Conservation (phyloP, 2,113 vertebrate species). For the Hiodon tergisus region DNA sequence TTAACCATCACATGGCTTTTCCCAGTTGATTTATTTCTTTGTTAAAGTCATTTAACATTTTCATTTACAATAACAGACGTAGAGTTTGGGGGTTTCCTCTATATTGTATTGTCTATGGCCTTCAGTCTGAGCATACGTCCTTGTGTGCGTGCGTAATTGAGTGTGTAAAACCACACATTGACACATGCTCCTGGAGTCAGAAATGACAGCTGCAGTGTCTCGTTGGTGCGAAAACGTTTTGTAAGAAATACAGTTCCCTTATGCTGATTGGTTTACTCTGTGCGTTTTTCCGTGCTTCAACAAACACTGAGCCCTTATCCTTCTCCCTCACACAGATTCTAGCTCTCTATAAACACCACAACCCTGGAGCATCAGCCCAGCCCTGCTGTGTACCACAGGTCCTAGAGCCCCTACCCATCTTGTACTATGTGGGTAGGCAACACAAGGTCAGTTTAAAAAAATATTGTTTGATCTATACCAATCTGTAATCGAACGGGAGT, state of each 20-base stretch:
- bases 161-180: neutral
- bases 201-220: neutral
- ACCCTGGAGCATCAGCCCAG: slow-evolving; percentile 57
- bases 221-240: too few species aligned
- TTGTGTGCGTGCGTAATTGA: neutral
- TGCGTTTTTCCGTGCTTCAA: neutral
- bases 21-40: neutral
- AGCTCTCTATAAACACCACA: slow-evolving; percentile 62
- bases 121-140: neutral
- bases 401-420: slow-evolving; percentile 59
- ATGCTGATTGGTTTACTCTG: too few species aligned
- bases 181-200: neutral
- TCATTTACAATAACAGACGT: neutral
- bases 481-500: too few species aligned
- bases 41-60: too few species aligned
- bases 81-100: slow-evolving; percentile 2
- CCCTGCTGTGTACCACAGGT: slow-evolving; percentile 63
- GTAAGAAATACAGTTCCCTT: too few species aligned
- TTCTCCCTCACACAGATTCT: slow-evolving; percentile 48
- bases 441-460: slow-evolving; percentile 39
- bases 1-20: neutral
- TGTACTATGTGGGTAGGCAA: slow-evolving; percentile 65
- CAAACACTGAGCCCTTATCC: neutral
- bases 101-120: neutral
- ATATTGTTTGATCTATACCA: neutral